A percentile compares a stretch with the other conserved stretches of the same genome.
phyloP scores from a whole-genome alignment of 2,888 invertebrate species.

The Cinara cedri region DNA sequence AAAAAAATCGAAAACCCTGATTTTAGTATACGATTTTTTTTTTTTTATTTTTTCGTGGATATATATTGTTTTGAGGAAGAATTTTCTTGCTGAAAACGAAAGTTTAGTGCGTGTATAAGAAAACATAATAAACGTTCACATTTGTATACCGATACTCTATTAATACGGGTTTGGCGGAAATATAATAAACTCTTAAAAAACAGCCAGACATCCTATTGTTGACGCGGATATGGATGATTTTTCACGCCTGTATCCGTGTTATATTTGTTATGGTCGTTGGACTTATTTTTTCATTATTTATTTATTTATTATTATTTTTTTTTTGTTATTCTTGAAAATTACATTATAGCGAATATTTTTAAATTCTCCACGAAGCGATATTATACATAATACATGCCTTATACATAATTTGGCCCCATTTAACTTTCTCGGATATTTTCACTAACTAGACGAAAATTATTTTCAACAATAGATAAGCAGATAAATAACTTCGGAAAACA shows the following conservation, averaged over 20 bases:
- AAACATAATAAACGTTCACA: too few relatives aligned
- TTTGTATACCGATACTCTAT: background rate
- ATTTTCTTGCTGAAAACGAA: too few relatives aligned
- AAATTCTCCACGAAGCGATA: background rate
- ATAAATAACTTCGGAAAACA: too few relatives aligned
- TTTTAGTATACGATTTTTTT: too few relatives aligned
- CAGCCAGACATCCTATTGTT: background rate
- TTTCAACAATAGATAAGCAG: background rate
- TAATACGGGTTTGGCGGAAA: background rate
- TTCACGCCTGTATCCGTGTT: conserved; percentile 8
- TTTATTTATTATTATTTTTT: background rate
- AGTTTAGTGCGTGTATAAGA: too few relatives aligned
- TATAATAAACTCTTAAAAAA: too few relatives aligned
- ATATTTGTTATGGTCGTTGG: background rate
- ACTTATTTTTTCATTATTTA: background rate
- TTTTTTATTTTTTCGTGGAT: too few relatives aligned
- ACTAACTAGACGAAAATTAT: background rate
- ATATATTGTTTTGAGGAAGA: too few relatives aligned
- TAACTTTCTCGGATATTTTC: background rate
- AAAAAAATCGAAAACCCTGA: too few relatives aligned
- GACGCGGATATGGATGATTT: conserved; percentile 33
- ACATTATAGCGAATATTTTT: background rate
- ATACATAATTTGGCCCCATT: conserved; percentile 3
- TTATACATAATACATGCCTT: background rate
- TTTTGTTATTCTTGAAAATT: background rate